Base-by-base conservation (phyloP, 2,797 vertebrate species). In the Ctenopoma kingsleyae region DNA sequence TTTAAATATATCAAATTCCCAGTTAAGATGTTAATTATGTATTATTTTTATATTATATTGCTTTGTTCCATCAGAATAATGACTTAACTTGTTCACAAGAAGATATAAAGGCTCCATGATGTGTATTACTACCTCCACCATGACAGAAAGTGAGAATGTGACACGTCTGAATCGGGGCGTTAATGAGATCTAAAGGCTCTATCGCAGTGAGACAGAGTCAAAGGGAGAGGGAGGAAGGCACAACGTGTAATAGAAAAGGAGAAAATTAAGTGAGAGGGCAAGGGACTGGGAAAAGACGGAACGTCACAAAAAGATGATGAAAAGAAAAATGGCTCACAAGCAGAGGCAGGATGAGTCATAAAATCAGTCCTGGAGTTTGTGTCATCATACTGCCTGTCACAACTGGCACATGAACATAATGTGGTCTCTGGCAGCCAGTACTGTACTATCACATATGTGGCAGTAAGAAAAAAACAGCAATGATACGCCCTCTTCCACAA, bases 101-200 rank as follows among this genome's bases (percentile, higher is more conserved):
- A 3, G 19, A 68, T 35, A 19, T 77, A 41, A 49, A 51, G 19
- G 44, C n/a, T 50, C 19, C 35, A 4, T 25, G 56, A 43, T 41
- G 23, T 27, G 32, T 12, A 1, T 74, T 76, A 78, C 55, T 70
- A 83, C 67, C 69, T 77, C 68, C n/a, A 5, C 58, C 2, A 0
- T 19, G 49, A 41, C 65, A 22, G 43, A 57, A 74, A 69, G 73
- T 70, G 85, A 76, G 65, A 69, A 67, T 57, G 68, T 68, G 75
- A 82, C 81, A 82, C 15, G 35, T 71, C 53, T 13, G 30, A 55
- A 46, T 59, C 8, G 13, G 23, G 35, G 60, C 44, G 58, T 64
- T 89, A 89, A 90, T 87, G 83, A 90, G 81, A 69, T 73, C 71
- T 67, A 65, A 78, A 60, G 61, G 58, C 58, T 68, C 40, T 20